Conservation (phyloP, 2,797 vertebrate genomes). For the Denticeps clupeoides region DNA sequence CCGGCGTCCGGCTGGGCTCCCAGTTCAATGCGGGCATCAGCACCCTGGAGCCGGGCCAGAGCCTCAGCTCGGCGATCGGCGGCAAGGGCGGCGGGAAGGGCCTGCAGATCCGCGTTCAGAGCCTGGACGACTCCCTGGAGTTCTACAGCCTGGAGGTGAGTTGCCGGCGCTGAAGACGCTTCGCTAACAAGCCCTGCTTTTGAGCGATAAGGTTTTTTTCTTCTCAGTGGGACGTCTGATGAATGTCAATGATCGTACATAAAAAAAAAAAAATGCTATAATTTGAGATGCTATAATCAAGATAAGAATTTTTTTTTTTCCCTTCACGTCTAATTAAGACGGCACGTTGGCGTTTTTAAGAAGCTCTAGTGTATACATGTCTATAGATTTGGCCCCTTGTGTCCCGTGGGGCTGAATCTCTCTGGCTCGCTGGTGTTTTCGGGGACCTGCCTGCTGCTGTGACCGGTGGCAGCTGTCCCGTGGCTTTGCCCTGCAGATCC, state of each 20-base stretch:
- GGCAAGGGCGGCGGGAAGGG: conserved; percentile 51
- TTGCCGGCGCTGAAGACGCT: conserved; percentile 7
- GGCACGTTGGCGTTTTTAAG: no score
- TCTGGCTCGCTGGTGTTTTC: neutral
- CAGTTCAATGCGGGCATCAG: conserved; percentile 72
- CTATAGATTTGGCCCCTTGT: conserved; percentile 3
- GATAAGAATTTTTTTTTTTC: no score
- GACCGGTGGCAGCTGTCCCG: conserved; percentile 49
- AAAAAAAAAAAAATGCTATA: no score
- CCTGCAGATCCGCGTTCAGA: conserved; percentile 67
- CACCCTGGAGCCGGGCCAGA: conserved; percentile 78
- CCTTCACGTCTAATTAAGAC: no score
- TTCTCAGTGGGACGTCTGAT: no score
- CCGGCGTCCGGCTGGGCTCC: conserved; percentile 73
- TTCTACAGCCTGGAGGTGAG: conserved; percentile 77
- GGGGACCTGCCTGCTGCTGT: conserved; percentile 27
- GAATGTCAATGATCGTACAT: no score
- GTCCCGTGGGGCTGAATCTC: neutral
- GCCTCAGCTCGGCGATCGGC: conserved; percentile 51
- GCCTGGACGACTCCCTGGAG: conserved; percentile 78
- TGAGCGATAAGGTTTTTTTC: no score
- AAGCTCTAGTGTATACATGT: no score
- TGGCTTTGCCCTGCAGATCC: conserved; percentile 58
- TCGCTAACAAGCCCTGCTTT: no score
- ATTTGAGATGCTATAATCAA: no score